Conservation (phyloP, 2,888 invertebrate genomes). For the Hecatera dysodea region DNA sequence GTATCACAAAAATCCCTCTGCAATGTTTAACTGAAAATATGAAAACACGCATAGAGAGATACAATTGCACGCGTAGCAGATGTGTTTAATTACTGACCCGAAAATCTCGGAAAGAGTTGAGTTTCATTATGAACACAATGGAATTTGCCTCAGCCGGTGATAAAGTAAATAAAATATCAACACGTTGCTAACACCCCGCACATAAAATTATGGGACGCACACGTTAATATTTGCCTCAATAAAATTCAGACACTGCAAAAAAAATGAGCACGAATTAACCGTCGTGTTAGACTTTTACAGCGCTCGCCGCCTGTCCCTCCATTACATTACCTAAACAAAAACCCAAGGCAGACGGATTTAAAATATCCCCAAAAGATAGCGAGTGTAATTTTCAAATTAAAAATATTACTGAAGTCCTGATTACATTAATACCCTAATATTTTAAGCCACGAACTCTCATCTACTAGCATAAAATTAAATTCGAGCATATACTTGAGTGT, state of each 20-base stretch:
- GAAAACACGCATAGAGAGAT: constrained; percentile 76
- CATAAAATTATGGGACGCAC: constrained; percentile 81
- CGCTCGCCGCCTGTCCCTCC: constrained; percentile 69
- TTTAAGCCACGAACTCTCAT: constrained; percentile 69
- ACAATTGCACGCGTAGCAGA: constrained; percentile 86
- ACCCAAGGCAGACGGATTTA: constrained; percentile 76
- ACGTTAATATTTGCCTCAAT: constrained; percentile 86
- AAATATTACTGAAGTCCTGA: constrained; percentile 65
- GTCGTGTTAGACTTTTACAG: constrained; percentile 80
- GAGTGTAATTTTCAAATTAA: constrained; percentile 83
- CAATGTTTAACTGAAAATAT: constrained; percentile 79
- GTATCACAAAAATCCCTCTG: constrained; percentile 74
- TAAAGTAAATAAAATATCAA: constrained; percentile 89
- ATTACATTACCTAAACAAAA: constrained; percentile 81
- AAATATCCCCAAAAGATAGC: constrained; percentile 82
- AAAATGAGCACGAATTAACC: constrained; percentile 83
- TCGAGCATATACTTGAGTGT: constrained; percentile 58
- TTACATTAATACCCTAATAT: constrained; percentile 67
- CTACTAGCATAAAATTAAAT: constrained; percentile 67
- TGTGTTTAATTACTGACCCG: constrained; percentile 89
- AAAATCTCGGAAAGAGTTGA: constrained; percentile 85
- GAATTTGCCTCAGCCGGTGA: constrained; percentile 75
- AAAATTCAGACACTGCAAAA: constrained; percentile 82
- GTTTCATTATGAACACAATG: constrained; percentile 85
- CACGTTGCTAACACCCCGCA: constrained; percentile 81